Evolutionary conservation across 2,113 vertebrate genomes (phyloP), one percentile per base, ranked within the genome.

Genomic region (Aphyosemion australe): DNA sequence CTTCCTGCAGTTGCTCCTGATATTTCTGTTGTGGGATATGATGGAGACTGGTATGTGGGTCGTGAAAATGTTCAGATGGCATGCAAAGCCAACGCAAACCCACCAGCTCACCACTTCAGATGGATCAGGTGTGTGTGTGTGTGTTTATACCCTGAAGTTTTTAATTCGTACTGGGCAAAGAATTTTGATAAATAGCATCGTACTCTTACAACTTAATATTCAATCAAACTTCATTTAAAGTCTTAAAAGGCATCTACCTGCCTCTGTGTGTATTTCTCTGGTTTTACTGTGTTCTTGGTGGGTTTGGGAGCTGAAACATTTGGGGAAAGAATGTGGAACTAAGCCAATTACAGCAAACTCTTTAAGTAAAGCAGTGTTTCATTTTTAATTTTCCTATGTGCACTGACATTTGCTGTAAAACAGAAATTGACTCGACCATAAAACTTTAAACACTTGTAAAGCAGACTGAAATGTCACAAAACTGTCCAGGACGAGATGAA

Each of bases 41-140:
- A 98, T 90, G 95, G 94, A 49, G 95, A 98, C 89, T 99, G 97
- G 97, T 95, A 94, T 76, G 91, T 95, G 47, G 96, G 97, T 75
- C 94, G 95, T 79, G 94, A 92, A 79, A 93, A 96, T 4, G 95
- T 98, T 82, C 95, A 96, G 84, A 94, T 99, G 73, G 94, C 88
- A 7, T 98, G 97, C 92, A 95, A 94, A 89, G 97, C 96, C 77
- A 96, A 97, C 68, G 94, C 97, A 78, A 99, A 99, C 91, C 97
- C 97, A 16, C 92, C 95, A 16, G 88, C 89, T 90, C 95, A 80
- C 92, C 94, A 92, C 82, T 93, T 91, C 79, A 87, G 83, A 88
- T 93, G 93, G 93, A 90, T 90, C 87, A 93, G 93, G 93, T 93
- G 60, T 66, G 84, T 78, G 18, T 52, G 2, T 74, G 6, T 63